Evolutionary conservation across 92 coral and sea anemone species (phyloP).

Genomic region (Siderastrea radians): DNA sequence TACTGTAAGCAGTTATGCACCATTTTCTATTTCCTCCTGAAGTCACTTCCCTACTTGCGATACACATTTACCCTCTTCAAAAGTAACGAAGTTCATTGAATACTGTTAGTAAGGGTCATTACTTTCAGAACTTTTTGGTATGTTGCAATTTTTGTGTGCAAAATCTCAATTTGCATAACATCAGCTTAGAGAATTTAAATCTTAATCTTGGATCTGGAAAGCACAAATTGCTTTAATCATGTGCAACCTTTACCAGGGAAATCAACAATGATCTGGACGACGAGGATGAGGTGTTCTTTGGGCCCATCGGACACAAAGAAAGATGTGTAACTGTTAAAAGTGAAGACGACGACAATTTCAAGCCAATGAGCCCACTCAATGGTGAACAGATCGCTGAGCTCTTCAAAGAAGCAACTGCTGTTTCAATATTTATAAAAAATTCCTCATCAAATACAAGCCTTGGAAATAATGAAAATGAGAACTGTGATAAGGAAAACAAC

Average conservation of each 20-base stretch:
- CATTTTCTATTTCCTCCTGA: too few species aligned
- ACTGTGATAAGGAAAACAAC: slow-evolving; percentile 24
- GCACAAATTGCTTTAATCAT: neutral
- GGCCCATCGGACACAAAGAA: slow-evolving; percentile 94
- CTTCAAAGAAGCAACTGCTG: slow-evolving; percentile 94
- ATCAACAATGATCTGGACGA: slow-evolving; percentile 60
- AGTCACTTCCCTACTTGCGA: too few species aligned
- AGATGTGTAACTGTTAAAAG: slow-evolving; percentile 82
- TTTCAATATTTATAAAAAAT: slow-evolving; percentile 79
- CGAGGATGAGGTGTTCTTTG: slow-evolving; percentile 96
- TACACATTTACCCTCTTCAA: too few species aligned
- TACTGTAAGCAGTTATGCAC: too few species aligned
- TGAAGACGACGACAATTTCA: slow-evolving; percentile 52
- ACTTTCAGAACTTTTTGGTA: neutral
- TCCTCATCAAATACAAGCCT: slow-evolving; percentile 26
- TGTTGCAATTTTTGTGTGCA: neutral
- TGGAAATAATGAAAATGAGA: slow-evolving; percentile 10
- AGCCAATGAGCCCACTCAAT: slow-evolving; percentile 88
- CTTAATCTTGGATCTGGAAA: neutral
- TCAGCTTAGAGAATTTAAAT: neutral
- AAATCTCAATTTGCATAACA: neutral
- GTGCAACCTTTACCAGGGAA: slow-evolving; percentile 37
- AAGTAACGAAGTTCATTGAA: too few species aligned
- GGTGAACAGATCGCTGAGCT: slow-evolving; percentile 96
- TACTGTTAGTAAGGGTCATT: neutral